Percentiles rank a stretch among this genome's conserved stretches.
Evolutionary conservation across 2,113 vertebrate species (phyloP).

Genomic region (Serranochromis macrocephalus): DNA sequence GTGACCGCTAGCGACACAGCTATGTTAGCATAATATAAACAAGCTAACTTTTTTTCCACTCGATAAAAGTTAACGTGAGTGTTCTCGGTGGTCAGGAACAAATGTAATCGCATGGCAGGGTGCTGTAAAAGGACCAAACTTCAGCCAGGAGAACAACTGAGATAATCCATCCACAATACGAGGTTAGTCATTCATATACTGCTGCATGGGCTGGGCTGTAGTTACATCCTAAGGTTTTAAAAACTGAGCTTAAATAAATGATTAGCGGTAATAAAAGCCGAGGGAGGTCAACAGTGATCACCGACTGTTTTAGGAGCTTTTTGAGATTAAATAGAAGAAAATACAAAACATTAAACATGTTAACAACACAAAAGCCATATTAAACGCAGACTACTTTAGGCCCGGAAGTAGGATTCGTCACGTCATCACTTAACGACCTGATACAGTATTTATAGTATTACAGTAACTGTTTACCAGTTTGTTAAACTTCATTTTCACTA

Average conservation of each 20-base stretch:
- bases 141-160: neutral
- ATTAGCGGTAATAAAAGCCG: rapidly evolving
- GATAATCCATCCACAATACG: neutral
- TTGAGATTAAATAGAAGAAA: neutral
- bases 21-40: too few relatives aligned
- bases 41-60: too few relatives aligned
- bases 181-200: neutral
- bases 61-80: too few relatives aligned
- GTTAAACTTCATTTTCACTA: neutral
- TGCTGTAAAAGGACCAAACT: too few relatives aligned
- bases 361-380: neutral
- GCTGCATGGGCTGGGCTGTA: neutral
- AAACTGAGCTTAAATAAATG: neutral
- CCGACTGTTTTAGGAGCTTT: neutral
- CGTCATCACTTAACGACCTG: neutral
- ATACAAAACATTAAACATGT: neutral
- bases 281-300: neutral
- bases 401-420: rapidly evolving
- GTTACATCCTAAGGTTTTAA: neutral
- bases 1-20: too few relatives aligned
- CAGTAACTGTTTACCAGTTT: neutral
- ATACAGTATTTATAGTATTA: neutral
- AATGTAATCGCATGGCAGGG: too few relatives aligned
- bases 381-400: neutral
- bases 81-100: too few relatives aligned